Evolutionary conservation across 2,797 vertebrate genomes (phyloP), one percentile per base, ranked within the genome.

Genomic region (Otus scops): DNA sequence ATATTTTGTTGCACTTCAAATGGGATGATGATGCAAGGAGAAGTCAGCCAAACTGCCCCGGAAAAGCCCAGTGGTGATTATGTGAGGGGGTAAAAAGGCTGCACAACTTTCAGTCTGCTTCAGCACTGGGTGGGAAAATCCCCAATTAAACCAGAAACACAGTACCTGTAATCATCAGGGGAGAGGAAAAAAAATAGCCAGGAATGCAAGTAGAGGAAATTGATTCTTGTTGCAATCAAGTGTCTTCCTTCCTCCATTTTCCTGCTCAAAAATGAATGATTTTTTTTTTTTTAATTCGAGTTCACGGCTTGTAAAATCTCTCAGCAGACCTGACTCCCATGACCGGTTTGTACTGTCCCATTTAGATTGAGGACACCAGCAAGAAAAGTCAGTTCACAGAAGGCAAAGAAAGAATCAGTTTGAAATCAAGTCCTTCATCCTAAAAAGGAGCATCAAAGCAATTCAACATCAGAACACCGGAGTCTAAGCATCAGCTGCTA

Each of bases 101-200:
- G 50, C 27, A 88, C 20, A 68, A 16, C 21, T 86, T 68, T 30
- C 50, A 75, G 19, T 15, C 36, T 81, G 32, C 64, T 84, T 56
- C 85, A 75, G 45, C 50, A 36, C 24, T 34, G n/a, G 70, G 57
- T 90, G 85, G 69, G 90, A 92, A 95, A 97, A 86, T 23, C 63
- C 73, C 80, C 65, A 78, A 28, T 90, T 85, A 95, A 94, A 85
- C 50, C 74, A 51, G 17, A 76, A 93, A 57, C 36, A 54, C 26
- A 68, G 50, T 16, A 94, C 74, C 83, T 91, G 67, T 10, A 91
- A 82, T 47, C 50, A 63, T 39, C 80, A 79, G 32, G 78, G 69
- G 69, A 95, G n/a, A 81, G 28, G 50, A 91, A 83, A 90, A 83
- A 90, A 90, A 88, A 50, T 3, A 75, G 34, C 41, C 73, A 73